These are phyloP conservation scores for Arctocebus calabarensis DNA, from an alignment of 2,797 vertebrate genomes.

Conservation along the genomic window DNA sequence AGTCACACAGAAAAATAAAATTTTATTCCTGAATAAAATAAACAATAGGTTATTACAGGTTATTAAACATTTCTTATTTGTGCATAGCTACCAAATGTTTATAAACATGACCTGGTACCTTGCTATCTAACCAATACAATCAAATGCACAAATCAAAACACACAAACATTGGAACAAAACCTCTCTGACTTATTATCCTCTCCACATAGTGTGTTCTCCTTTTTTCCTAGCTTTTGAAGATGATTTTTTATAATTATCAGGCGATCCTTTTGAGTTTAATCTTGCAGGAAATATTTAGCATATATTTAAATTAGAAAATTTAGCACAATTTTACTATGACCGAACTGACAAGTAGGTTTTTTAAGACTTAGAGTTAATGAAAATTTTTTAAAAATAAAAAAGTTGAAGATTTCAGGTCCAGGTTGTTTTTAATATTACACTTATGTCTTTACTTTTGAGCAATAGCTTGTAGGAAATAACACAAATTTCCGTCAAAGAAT, in stretches of 20 bases:
- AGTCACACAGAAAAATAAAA: neutral
- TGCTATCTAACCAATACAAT: constrained; percentile 29
- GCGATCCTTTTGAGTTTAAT: neutral
- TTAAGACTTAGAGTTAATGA: neutral
- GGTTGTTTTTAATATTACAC: neutral
- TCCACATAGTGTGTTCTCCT: neutral
- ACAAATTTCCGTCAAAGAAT: neutral
- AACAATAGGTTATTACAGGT: neutral
- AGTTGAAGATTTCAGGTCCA: neutral
- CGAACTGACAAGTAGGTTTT: neutral
- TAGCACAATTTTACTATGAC: constrained; percentile 22
- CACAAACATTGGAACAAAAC: neutral
- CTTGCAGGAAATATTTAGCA: neutral
- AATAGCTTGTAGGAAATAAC: neutral
- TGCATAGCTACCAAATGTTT: neutral
- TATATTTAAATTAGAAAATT: neutral
- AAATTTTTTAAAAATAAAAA: neutral
- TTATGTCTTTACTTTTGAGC: neutral
- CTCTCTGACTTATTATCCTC: neutral
- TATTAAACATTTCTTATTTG: neutral
- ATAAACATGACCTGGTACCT: neutral
- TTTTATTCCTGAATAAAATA: neutral
- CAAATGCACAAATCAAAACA: constrained; percentile 16
- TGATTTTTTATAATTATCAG: neutral
- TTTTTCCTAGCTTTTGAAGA: neutral